These are phyloP conservation scores for Coecobrya sp. DNA, from an alignment of 2,888 invertebrate genomes.

Conservation along the genomic window DNA sequence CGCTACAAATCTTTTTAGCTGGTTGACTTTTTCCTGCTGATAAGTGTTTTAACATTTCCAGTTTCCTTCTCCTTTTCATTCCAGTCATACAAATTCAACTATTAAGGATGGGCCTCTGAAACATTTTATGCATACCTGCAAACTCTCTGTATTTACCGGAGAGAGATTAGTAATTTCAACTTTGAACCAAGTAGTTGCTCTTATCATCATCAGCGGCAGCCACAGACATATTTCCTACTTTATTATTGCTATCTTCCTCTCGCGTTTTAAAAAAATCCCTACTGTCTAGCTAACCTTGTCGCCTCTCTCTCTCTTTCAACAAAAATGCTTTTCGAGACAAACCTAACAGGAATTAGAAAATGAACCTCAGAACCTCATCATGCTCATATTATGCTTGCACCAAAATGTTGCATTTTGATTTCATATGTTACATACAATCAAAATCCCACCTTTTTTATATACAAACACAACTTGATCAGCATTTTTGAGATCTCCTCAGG, in stretches of 20 bases:
- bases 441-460: neutral
- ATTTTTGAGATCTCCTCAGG: slow-evolving; percentile 68
- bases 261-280: slow-evolving; percentile 15
- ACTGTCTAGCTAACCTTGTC: neutral
- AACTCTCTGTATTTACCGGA: neutral
- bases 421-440: neutral
- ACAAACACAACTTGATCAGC: slow-evolving; percentile 14
- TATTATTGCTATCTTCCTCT: neutral
- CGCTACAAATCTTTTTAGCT: neutral
- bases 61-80: neutral
- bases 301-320: neutral
- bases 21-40: slow-evolving; percentile 23
- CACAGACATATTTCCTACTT: slow-evolving; percentile 1
- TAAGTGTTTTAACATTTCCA: slow-evolving; percentile 21
- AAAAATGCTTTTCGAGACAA: neutral
- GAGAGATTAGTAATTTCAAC: neutral
- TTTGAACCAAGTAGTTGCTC: neutral
- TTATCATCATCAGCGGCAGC: neutral
- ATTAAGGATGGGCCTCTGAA: slow-evolving; percentile 52
- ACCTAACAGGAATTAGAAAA: slow-evolving; percentile 31
- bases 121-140: neutral
- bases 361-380: neutral
- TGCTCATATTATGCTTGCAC: neutral
- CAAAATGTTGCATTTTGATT: slow-evolving; percentile 20
- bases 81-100: slow-evolving; percentile 47